Conservation (phyloP, 2,888 invertebrate species). For the Mamestra brassicae region DNA sequence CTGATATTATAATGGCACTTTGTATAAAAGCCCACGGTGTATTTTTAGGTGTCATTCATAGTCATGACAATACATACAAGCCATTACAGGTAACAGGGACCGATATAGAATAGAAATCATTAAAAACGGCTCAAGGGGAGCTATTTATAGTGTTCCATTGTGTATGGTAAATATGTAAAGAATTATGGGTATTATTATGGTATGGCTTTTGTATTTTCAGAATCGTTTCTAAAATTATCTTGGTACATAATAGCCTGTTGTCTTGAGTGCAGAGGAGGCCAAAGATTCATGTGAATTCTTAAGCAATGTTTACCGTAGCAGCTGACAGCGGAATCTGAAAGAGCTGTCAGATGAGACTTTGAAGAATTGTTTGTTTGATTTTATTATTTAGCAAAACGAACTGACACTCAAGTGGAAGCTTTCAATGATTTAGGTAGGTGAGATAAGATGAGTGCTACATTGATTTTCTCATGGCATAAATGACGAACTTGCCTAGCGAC, state of each 20-base stretch:
- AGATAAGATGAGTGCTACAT: too few relatives aligned
- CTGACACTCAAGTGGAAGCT: background rate
- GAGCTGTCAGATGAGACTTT: constrained; percentile 13
- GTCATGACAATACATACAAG: constrained; percentile 13
- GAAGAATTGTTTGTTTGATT: constrained; percentile 25
- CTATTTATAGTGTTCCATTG: constrained; percentile 14
- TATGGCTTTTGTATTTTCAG: constrained; percentile 10
- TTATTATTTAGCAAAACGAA: constrained; percentile 9
- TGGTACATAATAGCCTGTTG: background rate
- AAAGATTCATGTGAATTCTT: background rate
- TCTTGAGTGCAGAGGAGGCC: background rate
- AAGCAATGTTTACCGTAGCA: background rate
- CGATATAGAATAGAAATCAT: constrained; percentile 6
- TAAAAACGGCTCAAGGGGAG: constrained; percentile 9
- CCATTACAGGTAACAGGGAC: background rate
- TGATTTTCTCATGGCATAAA: too few relatives aligned
- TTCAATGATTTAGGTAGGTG: constrained; percentile 10
- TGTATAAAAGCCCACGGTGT: background rate
- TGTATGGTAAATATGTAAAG: background rate
- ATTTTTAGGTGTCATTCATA: constrained; percentile 22
- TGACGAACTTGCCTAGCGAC: too few relatives aligned
- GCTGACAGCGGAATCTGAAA: constrained; percentile 1
- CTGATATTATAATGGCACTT: background rate
- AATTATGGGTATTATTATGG: background rate
- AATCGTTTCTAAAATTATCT: background rate